Percentiles rank a stretch among this genome's conserved stretches.
These are phyloP conservation scores for Perca flavescens DNA, from an alignment of 2,113 vertebrate genomes.

Conservation along the genomic window DNA sequence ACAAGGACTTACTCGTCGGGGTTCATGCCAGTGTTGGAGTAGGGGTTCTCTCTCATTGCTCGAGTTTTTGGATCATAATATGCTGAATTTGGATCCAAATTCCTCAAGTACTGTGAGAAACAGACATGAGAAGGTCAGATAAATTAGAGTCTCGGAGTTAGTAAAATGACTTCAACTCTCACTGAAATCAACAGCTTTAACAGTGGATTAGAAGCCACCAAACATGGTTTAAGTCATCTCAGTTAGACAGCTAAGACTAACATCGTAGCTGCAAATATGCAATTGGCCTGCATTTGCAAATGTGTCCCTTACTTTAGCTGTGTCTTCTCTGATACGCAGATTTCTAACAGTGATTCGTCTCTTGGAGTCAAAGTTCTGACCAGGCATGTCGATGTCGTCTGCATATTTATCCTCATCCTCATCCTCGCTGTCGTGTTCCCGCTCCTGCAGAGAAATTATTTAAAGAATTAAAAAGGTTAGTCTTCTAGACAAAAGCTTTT, in stretches of 20 bases:
- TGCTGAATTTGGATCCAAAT: conserved; percentile 98
- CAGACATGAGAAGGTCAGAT: neutral
- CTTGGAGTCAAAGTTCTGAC: conserved; percentile 99
- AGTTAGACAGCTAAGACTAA: neutral
- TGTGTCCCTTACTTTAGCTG: conserved; percentile 89
- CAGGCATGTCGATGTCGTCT: conserved; percentile 99
- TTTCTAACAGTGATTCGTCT: conserved; percentile 97
- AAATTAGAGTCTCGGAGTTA: neutral
- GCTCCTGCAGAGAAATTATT: conserved; percentile 84
- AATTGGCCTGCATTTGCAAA: neutral
- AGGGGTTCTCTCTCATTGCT: conserved; percentile 98
- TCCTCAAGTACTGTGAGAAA: conserved; percentile 91
- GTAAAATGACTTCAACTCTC: neutral
- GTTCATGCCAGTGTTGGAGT: conserved; percentile 94
- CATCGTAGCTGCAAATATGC: neutral
- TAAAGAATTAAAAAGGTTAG: neutral
- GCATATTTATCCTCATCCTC: conserved; percentile 99
- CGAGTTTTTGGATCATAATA: conserved; percentile 99
- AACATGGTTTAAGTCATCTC: neutral
- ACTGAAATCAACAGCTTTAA: neutral
- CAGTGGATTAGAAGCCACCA: neutral
- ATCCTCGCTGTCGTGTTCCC: conserved; percentile 96
- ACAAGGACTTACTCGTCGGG: conserved; percentile 92
- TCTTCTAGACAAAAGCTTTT: neutral
- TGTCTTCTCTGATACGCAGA: conserved; percentile 96